A percentile compares a stretch with the other conserved stretches of the same genome.
Evolutionary conservation across 2,888 invertebrate species (phyloP).

Genomic region (Baccha elongata): DNA sequence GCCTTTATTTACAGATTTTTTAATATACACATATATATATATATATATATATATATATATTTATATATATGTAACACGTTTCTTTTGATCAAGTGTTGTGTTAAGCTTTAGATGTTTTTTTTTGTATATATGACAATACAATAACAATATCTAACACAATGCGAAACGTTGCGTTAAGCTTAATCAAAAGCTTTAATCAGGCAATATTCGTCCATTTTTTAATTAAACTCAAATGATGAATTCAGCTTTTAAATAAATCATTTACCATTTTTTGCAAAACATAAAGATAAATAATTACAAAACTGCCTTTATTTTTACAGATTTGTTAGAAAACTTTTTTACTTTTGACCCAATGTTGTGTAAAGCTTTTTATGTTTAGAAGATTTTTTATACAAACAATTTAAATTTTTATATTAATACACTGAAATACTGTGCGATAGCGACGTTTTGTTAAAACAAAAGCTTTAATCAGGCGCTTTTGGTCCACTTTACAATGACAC

Average conservation of each 20-base stretch:
- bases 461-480: slow-evolving; percentile 38
- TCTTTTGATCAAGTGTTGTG: slow-evolving; percentile 18
- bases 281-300: no score
- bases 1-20: slow-evolving; percentile 65
- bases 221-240: no score
- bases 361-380: no score
- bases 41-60: slow-evolving; percentile 60
- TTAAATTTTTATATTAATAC: no score
- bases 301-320: no score
- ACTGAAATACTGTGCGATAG: slow-evolving; percentile 8
- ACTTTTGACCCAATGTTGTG: no score
- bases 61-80: slow-evolving; percentile 17
- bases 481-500: slow-evolving; percentile 64
- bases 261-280: no score
- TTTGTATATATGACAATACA: slow-evolving; percentile 28
- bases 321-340: no score
- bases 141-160: slow-evolving; percentile 6
- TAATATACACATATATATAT: no score
- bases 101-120: slow-evolving; percentile 29
- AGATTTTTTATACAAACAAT: no score
- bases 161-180: slow-evolving; percentile 19
- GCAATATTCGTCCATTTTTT: slow-evolving; percentile 62
- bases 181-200: slow-evolving; percentile 47
- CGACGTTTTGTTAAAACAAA: slow-evolving; percentile 49
- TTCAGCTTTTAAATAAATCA: no score